Conservation (phyloP, 2,888 invertebrate species). For the Thecocarcelia acutangulata region DNA sequence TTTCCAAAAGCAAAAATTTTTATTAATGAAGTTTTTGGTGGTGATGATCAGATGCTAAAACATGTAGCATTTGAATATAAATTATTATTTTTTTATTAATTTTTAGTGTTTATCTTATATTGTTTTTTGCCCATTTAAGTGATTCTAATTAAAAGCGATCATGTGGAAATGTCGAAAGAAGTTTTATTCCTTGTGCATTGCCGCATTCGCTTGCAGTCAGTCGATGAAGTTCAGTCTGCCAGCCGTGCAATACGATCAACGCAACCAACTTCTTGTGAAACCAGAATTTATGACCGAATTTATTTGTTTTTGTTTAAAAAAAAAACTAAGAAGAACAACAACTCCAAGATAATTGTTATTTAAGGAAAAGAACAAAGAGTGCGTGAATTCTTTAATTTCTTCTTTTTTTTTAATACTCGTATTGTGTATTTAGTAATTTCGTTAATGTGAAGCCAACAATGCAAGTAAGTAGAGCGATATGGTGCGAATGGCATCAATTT, state of each 20-base stretch:
- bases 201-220: conserved; percentile 58
- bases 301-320: conserved; percentile 17
- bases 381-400: conserved; percentile 33
- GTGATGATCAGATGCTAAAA: conserved; percentile 29
- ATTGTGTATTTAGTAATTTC: conserved; percentile 22
- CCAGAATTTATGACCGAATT: conserved; percentile 55
- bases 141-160: conserved; percentile 72
- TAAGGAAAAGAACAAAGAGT: conserved; percentile 46
- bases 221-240: conserved; percentile 23
- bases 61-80: conserved; percentile 16
- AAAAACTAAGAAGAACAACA: conserved; percentile 5
- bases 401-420: too few species aligned
- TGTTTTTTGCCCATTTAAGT: conserved; percentile 48
- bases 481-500: conserved; percentile 65
- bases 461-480: conserved; percentile 25
- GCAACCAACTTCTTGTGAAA: conserved; percentile 47
- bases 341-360: conserved; percentile 51
- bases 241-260: conserved; percentile 7
- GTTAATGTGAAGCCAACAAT: conserved; percentile 33
- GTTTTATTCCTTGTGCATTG: conserved; percentile 55
- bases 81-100: conserved; percentile 5
- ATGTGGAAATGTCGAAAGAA: conserved; percentile 69
- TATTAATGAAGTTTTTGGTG: not conserved
- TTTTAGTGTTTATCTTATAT: conserved; percentile 36
- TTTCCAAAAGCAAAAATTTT: too few species aligned